Evolutionary conservation across 2,888 invertebrate species (phyloP), one percentile per base, ranked within the genome.

Genomic region (Lycia hirtaria): DNA sequence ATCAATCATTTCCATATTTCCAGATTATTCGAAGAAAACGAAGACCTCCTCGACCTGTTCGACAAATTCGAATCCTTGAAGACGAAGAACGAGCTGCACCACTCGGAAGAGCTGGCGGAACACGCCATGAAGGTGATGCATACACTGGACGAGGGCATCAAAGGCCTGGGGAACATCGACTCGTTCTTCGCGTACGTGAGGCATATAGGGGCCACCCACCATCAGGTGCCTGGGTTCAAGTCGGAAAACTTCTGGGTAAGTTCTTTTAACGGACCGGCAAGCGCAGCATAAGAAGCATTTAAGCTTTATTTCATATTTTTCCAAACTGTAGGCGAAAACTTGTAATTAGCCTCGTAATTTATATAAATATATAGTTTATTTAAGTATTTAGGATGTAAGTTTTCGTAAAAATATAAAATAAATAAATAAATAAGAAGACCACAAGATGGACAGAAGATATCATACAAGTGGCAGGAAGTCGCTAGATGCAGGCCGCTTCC

Each of bases 91-190:
- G 95, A 96, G 63, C 95, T 96, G 76, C 94, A 95, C 47, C 94
- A 94, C 67, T 96, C 96, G 60, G 93, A 95, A 78, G 96, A 96
- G 80, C 85, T 98, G 62, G 96, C 96, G n/a, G 96, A 97, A 70
- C 97, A 98, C 75, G 97, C 97, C 10, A 95, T 94, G 60, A 95
- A 95, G 73, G 97, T 98, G 33, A 97, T 98, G 97, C 94, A 94
- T 65, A 97, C 97, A 1, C 85, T 98, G 65, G 97, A 98, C 80
- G 97, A 97, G 72, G 96, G 97, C 47, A 97, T 98, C 87, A 95
- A 96, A 78, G 94, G 95, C 37, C 92, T 98, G 55, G 96, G 96
- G 68, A 95, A 97, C 80, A 93, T 96, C 76, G 97, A 97, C 79
- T 92, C 94, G 44, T 97, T 97, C 89, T 94, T 96, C 80, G 94